Conservation (phyloP, 2,113 vertebrate species). For the Eublepharis macularius region DNA sequence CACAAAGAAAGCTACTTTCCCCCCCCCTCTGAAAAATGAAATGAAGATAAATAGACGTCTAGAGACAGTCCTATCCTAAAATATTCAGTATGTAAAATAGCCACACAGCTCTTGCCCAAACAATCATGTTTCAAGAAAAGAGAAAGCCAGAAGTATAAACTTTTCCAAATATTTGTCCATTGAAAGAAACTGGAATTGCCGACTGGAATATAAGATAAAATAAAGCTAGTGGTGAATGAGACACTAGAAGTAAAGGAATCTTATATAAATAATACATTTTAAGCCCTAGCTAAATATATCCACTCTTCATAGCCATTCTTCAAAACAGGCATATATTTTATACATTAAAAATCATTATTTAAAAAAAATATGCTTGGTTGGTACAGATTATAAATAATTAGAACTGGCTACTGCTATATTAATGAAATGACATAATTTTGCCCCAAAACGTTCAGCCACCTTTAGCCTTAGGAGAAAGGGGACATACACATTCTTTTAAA, state of each 20-base stretch:
- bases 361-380: conserved; percentile 30
- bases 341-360: neutral
- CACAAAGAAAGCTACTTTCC: conserved; percentile 37
- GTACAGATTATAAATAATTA: conserved; percentile 40
- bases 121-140: conserved; percentile 71
- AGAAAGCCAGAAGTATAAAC: conserved; percentile 54
- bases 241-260: conserved; percentile 57
- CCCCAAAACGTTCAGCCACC: neutral
- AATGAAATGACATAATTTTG: neutral
- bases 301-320: conserved; percentile 28
- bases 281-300: conserved; percentile 40
- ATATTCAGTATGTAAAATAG: conserved; percentile 30
- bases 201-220: conserved; percentile 57
- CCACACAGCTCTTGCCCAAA: conserved; percentile 47
- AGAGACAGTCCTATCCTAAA: conserved; percentile 64
- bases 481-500: too few relatives aligned
- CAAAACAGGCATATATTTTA: conserved; percentile 52
- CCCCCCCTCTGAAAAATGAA: conserved; percentile 36
- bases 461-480: too few relatives aligned
- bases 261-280: conserved; percentile 63
- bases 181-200: conserved; percentile 71
- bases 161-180: conserved; percentile 64
- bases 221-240: conserved; percentile 54
- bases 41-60: conserved; percentile 56
- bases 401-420: conserved; percentile 13